A percentile compares a stretch with the other conserved stretches of the same genome.
Conservation (phyloP, 2,797 vertebrate genomes). For the Trematomus bernacchii region DNA sequence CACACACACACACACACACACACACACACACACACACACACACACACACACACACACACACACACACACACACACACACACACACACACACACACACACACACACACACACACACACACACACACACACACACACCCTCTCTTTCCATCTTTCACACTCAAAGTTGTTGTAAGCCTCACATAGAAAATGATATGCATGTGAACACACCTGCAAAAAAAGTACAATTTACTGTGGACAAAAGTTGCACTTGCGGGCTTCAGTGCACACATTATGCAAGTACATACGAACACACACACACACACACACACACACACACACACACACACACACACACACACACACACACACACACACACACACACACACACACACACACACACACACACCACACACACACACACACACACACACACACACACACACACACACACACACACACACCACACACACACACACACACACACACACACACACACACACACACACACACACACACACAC, state of each 20-base stretch:
- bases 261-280: slow-evolving; percentile 51
- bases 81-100: neutral
- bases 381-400: neutral
- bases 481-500: too few species aligned
- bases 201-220: slow-evolving; percentile 12
- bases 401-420: too few species aligned
- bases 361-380: too few species aligned
- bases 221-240: neutral
- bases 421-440: too few species aligned
- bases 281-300: neutral
- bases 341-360: too few species aligned
- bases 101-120: neutral
- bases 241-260: slow-evolving; percentile 10
- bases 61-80: too few species aligned
- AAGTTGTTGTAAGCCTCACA: neutral
- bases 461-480: slow-evolving; percentile 2
- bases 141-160: neutral
- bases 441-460: too few species aligned
- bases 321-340: too few species aligned
- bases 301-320: too few species aligned
- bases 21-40: too few species aligned
- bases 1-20: neutral
- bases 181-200: neutral
- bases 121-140: neutral
- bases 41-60: too few species aligned